Base-by-base conservation (phyloP, 2,113 vertebrate genomes). In the Monopterus albus region DNA sequence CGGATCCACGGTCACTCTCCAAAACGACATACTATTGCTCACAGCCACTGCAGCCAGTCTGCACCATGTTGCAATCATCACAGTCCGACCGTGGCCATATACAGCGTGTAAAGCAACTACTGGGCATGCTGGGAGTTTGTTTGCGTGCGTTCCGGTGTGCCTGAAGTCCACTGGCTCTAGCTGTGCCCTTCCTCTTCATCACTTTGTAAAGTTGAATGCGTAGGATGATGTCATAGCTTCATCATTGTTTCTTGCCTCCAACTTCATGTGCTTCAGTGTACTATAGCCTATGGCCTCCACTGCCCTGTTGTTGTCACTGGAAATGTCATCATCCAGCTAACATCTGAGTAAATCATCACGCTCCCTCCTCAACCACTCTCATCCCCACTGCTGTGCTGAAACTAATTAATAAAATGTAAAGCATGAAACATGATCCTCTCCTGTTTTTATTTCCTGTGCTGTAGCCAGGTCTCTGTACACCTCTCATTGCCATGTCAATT, bases 181-280 rank as follows among this genome's bases (percentile, higher is more conserved):
- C 50, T 26, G 3, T 76, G 76, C 78, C 79, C 64, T 67, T 67
- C 56, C 58, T 66, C 53, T 71, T 21, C 79, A 61, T 87, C 79
- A 87, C 53, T 84, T 85, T 83, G 69, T 74, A 79, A 89, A 91
- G 87, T 88, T 89, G 69, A 86, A 86, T 84, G 82, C 78, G 63
- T 76, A 76, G 62, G 39, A 63, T 90, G 83, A 88, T 83, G 85
- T 87, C 83, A 91, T 73, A 43, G 59, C 64, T 64, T 58, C 73
- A 60, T 81, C 69, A 58, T 26, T 63, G 58, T 73, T 63, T 72
- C 42, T 73, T 69, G 51, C 63, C 59, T 72, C 51, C 57, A 86
- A 86, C 75, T 85, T 78, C 79, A 78, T 73, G 49, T 84, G 78
- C 65, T 65, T 77, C 31, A 40, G 21, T 72, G 51, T 67, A 26